Base-by-base conservation (phyloP, 2,888 invertebrate genomes). In the Merodon equestris region DNA sequence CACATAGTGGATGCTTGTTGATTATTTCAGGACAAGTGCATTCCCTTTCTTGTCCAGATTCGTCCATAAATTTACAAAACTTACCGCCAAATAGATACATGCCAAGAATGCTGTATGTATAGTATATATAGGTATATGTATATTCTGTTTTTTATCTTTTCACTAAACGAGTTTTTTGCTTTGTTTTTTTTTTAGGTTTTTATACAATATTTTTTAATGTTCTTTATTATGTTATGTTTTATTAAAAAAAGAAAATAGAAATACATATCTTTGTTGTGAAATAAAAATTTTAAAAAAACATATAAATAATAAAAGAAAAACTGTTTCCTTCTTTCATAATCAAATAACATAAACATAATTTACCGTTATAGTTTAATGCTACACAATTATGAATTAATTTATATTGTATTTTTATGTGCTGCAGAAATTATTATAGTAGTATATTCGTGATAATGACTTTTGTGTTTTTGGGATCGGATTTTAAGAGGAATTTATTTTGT, bases 41-140 rank as follows among this genome's bases (percentile, higher is more conserved):
- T 91, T 95, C 95, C 89, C 94, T 93, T 90, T 93, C 93, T 90
- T 90, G 91, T 90, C 93, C 94, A 89, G 92, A 91, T 90, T 94
- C 94, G 91, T 96, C 96, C 91, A 93, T 93, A 93, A 94, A 95
- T 94, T 96, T 96, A 96, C 97, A 97, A 96, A 98, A 97, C 95
- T 97, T 97, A 95, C 97, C 97, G 91, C 97, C 97, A 93, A 98
- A 98, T 92, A 98, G 95, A 93, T 97, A 97, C 97, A 97, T 98
- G 92, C 98, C 98, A 93, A 98, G 95, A 92, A 97, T 96, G 94
- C 98, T 98, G 95, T 85, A 85, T 87, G 86, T 85, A 84, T 85
- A 85, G 81, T 83, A 81, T 82, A 81, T 82, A 81, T 82, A 82
- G 83, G 79, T 82, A 82, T 81, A 82, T 82, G 70, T 67, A 27